Percentiles rank a stretch among this genome's conserved stretches.
Evolutionary conservation across 2,797 vertebrate species (phyloP).

Genomic region (Lithobates pipiens): DNA sequence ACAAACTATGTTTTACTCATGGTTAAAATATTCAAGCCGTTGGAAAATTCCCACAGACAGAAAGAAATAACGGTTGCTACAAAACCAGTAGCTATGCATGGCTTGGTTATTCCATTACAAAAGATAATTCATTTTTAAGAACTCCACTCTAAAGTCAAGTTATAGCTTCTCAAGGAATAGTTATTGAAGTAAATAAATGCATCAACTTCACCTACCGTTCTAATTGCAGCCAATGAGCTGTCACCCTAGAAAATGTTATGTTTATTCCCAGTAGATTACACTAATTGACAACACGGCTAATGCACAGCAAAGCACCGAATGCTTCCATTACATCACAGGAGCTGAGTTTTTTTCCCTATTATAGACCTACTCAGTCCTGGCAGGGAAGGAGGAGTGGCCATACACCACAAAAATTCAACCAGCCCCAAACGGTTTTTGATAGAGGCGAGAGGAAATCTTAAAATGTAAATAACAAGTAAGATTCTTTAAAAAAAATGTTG

Average conservation of each 20-base stretch:
- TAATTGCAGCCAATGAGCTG: not conserved
- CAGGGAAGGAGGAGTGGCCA: not conserved
- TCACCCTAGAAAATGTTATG: not conserved
- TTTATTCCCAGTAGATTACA: not conserved
- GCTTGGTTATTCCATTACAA: not conserved
- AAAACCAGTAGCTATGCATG: not conserved
- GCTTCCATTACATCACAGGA: not conserved
- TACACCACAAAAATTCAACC: not conserved
- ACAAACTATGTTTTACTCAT: constrained; percentile 27
- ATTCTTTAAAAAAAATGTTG: not conserved
- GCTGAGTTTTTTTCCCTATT: not conserved
- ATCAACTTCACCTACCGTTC: no score
- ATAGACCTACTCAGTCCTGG: not conserved
- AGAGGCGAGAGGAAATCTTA: not conserved
- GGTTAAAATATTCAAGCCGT: constrained; percentile 33
- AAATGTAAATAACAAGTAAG: not conserved
- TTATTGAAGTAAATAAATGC: no score
- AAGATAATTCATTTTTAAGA: not conserved
- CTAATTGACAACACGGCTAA: not conserved
- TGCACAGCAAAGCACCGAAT: not conserved
- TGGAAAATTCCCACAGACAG: constrained; percentile 43
- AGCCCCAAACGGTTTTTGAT: not conserved
- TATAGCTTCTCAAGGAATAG: no score
- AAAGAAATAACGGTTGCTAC: not conserved
- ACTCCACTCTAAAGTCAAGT: no score